Base-by-base conservation (phyloP, 2,888 invertebrate genomes). In the Matsumyia berberina region DNA sequence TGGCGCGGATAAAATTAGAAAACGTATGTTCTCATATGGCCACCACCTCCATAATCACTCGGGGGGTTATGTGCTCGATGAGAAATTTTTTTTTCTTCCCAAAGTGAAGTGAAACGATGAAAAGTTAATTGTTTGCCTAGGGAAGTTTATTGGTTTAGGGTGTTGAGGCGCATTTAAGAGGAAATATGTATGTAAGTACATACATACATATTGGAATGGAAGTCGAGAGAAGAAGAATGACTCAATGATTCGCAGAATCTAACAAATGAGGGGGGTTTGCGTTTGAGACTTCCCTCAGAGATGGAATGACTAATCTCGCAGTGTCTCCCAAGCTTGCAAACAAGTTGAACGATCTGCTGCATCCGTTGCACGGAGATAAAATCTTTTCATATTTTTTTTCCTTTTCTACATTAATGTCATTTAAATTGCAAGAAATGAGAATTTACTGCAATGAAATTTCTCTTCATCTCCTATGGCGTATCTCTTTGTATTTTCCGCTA, bases 101-200 rank as follows among this genome's bases (percentile, higher is more conserved):
- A 69, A 46, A 66, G 15, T 33, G 51, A 72, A 60, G 17, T 67
- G 31, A 73, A 72, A 67, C 62, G 82, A 72, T 83, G 82, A 83
- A 83, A 83, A 78, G 67, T 73, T 83, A 78, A 83, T 78, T 78
- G 78, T 62, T 77, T 55, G 72, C 29, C 15, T 55, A 62, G 19
- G 33, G 49, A 67, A 49, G 49, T 67, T 78, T 78, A 83, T 83
- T 78, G 67, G 66, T 60, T 62, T 66, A 51, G 46, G 60, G 78
- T 82, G 82, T 73, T 73, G 82, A 83, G n/a, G n/a, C n/a, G n/a
- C n/a, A 60, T 62, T 78, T 62, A 35, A 69, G 33, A 49, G n/a
- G n/a, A n/a, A n/a, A n/a, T n/a, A n/a, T n/a, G n/a, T n/a, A n/a
- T n/a, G n/a, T n/a, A n/a, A n/a, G n/a, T n/a, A n/a, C n/a, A n/a